Evolutionary conservation across 2,113 vertebrate species (phyloP).

Genomic region (Chloropsis cyanopogon): DNA sequence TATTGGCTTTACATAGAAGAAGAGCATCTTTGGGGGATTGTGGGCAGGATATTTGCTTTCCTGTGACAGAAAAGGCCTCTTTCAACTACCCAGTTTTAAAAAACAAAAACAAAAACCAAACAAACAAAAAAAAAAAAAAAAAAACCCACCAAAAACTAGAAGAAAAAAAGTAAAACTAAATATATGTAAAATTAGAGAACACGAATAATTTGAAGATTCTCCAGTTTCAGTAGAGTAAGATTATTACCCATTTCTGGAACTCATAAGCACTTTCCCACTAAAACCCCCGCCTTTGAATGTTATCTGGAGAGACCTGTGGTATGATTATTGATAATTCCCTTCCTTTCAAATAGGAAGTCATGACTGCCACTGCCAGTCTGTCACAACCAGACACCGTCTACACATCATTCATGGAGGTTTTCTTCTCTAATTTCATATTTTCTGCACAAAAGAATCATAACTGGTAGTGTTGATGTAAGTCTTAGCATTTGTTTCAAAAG

Average conservation of each 20-base stretch:
- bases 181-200: not conserved
- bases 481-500: not conserved
- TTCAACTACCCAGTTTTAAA: not conserved
- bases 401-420: not conserved
- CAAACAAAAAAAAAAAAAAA: too few relatives aligned
- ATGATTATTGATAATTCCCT: not conserved
- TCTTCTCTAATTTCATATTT: not conserved
- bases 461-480: not conserved
- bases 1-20: not conserved
- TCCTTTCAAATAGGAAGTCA: not conserved
- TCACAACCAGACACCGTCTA: not conserved
- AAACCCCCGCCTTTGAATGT: not conserved
- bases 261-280: not conserved
- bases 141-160: rapidly evolving
- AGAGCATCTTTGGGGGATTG: not conserved
- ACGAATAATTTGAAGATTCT: not conserved
- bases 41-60: not conserved
- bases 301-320: not conserved
- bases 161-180: not conserved
- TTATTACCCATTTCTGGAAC: not conserved
- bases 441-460: not conserved
- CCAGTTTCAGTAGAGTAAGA: not conserved
- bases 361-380: not conserved
- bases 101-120: not conserved
- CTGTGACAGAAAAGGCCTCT: not conserved